These are phyloP conservation scores for Listronotus bonariensis DNA, from an alignment of 1,140 invertebrate genomes.

Conservation along the genomic window DNA sequence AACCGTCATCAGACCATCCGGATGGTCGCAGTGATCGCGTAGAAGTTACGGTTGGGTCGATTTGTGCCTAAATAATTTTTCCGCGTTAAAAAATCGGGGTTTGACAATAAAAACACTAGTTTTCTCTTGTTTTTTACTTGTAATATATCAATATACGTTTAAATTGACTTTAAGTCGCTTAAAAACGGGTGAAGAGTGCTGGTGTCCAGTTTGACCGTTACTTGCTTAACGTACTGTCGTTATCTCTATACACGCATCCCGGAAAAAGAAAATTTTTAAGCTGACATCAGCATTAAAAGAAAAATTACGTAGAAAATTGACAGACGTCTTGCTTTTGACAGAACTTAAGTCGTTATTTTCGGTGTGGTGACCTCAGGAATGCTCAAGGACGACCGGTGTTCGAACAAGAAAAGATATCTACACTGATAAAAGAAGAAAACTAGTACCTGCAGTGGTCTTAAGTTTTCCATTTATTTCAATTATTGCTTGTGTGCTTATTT, in stretches of 20 bases:
- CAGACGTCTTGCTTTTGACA: neutral
- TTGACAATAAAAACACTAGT: neutral
- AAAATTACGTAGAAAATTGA: constrained; percentile 10
- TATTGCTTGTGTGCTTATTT: no score
- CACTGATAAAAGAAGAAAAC: constrained; percentile 10
- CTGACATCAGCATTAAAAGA: neutral
- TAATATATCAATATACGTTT: no score
- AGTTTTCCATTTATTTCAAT: neutral
- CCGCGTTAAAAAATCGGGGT: neutral
- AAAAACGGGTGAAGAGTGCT: neutral
- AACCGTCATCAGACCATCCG: constrained; percentile 46
- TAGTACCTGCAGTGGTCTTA: constrained; percentile 3
- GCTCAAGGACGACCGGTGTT: constrained; percentile 31
- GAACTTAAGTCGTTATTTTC: constrained; percentile 14
- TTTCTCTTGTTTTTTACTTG: no score
- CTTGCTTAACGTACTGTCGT: constrained; percentile 6
- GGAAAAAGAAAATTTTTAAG: constrained; percentile 3
- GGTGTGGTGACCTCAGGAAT: constrained; percentile 30
- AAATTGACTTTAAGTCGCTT: neutral
- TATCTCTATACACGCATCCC: neutral
- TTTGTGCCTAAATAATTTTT: constrained; percentile 7
- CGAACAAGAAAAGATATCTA: constrained; percentile 18
- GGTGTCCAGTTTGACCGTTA: constrained; percentile 9
- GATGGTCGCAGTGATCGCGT: constrained; percentile 31
- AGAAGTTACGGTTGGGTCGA: constrained; percentile 24